Percentiles rank a stretch among this genome's conserved stretches.
These are phyloP conservation scores for Seira ritae DNA, from an alignment of 2,888 invertebrate species.

Conservation along the genomic window DNA sequence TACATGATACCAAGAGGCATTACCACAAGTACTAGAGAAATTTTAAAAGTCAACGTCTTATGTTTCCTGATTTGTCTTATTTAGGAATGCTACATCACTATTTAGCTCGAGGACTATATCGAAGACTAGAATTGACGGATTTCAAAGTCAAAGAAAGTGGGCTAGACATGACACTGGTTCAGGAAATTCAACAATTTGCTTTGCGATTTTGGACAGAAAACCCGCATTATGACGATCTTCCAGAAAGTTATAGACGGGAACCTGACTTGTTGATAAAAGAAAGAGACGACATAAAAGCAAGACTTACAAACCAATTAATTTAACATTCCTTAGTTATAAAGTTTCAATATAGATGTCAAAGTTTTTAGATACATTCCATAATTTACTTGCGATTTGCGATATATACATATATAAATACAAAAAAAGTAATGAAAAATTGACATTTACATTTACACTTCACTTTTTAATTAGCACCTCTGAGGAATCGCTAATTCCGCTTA, in stretches of 20 bases:
- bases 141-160: neutral
- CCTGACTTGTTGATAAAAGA: slow-evolving; percentile 50
- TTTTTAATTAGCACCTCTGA: no score
- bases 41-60: no score
- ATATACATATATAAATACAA: no score
- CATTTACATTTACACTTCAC: no score
- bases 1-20: no score
- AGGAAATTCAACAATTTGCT: slow-evolving; percentile 44
- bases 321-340: neutral
- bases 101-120: slow-evolving; percentile 51
- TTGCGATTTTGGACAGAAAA: slow-evolving; percentile 62
- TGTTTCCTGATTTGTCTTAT: slow-evolving; percentile 1
- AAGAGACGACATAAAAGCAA: slow-evolving; percentile 22
- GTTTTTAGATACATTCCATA: no score
- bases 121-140: slow-evolving; percentile 29
- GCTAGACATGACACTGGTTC: neutral
- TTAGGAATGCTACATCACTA: slow-evolving; percentile 63
- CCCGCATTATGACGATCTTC: slow-evolving; percentile 58
- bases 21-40: no score
- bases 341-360: no score
- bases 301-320: neutral
- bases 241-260: slow-evolving; percentile 55
- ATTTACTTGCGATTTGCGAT: no score
- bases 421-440: no score
- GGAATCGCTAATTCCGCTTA: no score